Base-by-base conservation (phyloP, 1,140 invertebrate species). In the Zaprionus camerounensis region DNA sequence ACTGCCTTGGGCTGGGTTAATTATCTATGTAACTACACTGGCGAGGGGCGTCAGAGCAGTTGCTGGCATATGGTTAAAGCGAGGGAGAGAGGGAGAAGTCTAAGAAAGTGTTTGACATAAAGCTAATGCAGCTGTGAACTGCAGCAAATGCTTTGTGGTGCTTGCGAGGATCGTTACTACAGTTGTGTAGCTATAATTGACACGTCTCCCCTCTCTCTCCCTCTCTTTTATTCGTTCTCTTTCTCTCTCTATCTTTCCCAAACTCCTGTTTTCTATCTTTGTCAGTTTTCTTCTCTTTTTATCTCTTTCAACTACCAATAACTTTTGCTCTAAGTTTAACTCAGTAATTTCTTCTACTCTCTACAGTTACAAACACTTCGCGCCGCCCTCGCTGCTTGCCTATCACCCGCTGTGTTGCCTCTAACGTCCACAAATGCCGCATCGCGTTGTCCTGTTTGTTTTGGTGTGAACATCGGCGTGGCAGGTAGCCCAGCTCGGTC, bases 401-500 rank as follows among this genome's bases (percentile, higher is more conserved):
- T 68, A 17, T 69, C 61, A 46, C 49, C 67, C 15, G 56, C 44
- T 17, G 11, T 62, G 31, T 15, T 81, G 51, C 64, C 46, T 49
- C 64, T 34, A 63, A 58, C 61, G 65, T 31, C 59, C 63, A 75
- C 41, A 72, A 77, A 80, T 77, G 49, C 57, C 80, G 70, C 70
- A 66, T 67, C 41, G 80, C 67, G 84, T 80, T 75, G 67, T 87
- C 77, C 84, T 83, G 71, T 88, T 88, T 88, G 84, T 82, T 76
- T 81, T 88, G 84, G 84, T 81, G 81, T 83, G 84, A 87, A 88
- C 55, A 67, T 70, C n/a, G 56, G 55, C 51, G 56, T 46, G 44
- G 65, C 78, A 87, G 69, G 78, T 70, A 75, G 68, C 58, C n/a
- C n/a, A 3, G 28, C 41, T 61, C 13, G 11, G 38, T 46, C n/a